Evolutionary conservation across 1,140 invertebrate species (phyloP), one percentile per base, ranked within the genome.

Genomic region (Triops longicaudatus): DNA sequence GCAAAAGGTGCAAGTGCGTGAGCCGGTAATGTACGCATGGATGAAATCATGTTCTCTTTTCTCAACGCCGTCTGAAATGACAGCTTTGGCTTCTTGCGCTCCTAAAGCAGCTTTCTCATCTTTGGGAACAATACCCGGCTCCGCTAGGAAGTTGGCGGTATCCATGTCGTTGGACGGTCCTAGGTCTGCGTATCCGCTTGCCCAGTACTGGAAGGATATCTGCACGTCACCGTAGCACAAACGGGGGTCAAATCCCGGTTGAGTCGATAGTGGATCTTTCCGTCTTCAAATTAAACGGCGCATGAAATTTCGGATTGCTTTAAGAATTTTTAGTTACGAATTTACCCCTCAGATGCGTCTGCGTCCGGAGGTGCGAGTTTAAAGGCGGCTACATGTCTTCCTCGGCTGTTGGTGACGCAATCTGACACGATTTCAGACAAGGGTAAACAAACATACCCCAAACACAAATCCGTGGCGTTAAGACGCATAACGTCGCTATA

Each of bases 161-260:
- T 74, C 28, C 26, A 76, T 78, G n/a, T 79, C 79, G n/a, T 74
- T 79, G 44, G 76, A 77, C 74, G 79, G 76, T 75, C 79, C 17
- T 27, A 79, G 76, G 10, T 76, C 31, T 10, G 72, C 74, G 10
- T 80, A 82, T 77, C 82, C 80, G 27, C 81, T 75, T 26, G 82
- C 79, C 78, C 84, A 82, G 78, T 84, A 85, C 4, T 89, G 85
- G 83, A 96, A 95, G n/a, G 91, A 91, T 0, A 97, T 85, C 3
- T 93, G 86, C 63, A 95, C 90, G 82, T 97, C 95, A 1, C 95
- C 96, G 82, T 93, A 96, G 83, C 95, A 97, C 11, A 96, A 87
- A 41, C 90, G 90, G 4, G 92, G 91, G 83, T 96, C 94, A 83
- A 96, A 97, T 12, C 95, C 96, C 0, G 93, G 92, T 85, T 90